Evolutionary conservation across 1,140 invertebrate genomes (phyloP).

Genomic region (Spodoptera litura): DNA sequence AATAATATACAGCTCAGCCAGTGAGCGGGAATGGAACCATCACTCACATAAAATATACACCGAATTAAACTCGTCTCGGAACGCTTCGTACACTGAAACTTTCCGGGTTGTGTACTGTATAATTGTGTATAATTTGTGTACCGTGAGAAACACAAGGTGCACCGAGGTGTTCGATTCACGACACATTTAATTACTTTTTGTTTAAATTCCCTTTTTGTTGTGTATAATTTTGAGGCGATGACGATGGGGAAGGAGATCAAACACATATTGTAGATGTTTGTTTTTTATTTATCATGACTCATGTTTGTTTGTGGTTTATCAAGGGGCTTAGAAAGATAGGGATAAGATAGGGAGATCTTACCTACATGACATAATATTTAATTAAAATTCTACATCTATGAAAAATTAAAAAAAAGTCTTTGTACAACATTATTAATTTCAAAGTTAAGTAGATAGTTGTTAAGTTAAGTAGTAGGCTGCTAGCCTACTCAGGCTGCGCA

Average conservation of each 20-base stretch:
- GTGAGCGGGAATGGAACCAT: constrained; percentile 12
- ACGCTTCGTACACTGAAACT: constrained; percentile 19
- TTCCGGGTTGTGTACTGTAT: constrained; percentile 39
- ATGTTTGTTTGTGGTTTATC: neutral
- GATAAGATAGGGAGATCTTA: no score
- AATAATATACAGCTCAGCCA: neutral
- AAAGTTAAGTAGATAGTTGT: no score
- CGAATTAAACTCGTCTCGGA: constrained; percentile 30
- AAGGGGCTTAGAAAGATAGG: neutral
- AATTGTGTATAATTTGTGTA: constrained; percentile 36
- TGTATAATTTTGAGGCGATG: constrained; percentile 22
- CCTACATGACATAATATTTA: no score
- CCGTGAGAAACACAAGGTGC: constrained; percentile 40
- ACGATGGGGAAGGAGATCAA: constrained; percentile 10
- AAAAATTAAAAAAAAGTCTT: no score
- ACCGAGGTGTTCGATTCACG: constrained; percentile 40
- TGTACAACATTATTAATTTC: no score
- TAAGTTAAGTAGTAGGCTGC: no score
- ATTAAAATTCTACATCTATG: no score
- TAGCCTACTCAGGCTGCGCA: no score
- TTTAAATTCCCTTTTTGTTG: constrained; percentile 28
- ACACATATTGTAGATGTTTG: neutral
- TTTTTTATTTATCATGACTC: neutral
- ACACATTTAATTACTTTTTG: constrained; percentile 40
- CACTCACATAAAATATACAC: constrained; percentile 30